A percentile compares a stretch with the other conserved stretches of the same genome.
Evolutionary conservation across 2,797 vertebrate species (phyloP).

Genomic region (Myripristis murdjan): DNA sequence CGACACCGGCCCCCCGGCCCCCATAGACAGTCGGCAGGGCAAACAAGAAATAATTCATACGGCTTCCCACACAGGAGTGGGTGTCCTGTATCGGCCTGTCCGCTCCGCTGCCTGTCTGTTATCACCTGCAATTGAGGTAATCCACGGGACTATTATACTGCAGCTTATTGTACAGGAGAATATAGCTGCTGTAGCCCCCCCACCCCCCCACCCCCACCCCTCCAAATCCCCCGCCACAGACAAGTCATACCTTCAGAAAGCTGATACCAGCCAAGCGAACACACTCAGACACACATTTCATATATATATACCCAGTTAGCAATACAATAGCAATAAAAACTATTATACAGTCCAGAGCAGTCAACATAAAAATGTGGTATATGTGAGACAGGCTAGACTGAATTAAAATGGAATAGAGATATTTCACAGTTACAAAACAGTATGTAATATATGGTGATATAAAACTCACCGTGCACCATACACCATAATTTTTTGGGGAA

Average conservation of each 20-base stretch:
- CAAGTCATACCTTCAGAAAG: conserved; percentile 81
- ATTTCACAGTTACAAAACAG: too few relatives aligned
- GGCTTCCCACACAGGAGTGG: conserved; percentile 89
- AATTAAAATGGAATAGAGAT: too few relatives aligned
- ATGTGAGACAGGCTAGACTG: too few relatives aligned
- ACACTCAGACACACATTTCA: conserved; percentile 39
- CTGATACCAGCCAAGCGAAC: conserved; percentile 76
- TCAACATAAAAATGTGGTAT: too few relatives aligned
- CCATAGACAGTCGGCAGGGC: conserved; percentile 80
- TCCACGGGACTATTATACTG: conserved; percentile 88
- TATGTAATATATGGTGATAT: too few relatives aligned
- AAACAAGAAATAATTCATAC: conserved; percentile 94
- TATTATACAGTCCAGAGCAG: too few relatives aligned
- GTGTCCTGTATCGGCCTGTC: conserved; percentile 91
- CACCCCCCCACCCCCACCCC: conserved; percentile 28
- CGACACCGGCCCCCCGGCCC: conserved; percentile 65
- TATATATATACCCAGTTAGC: too few relatives aligned
- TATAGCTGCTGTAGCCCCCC: conserved; percentile 85
- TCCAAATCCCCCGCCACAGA: conserved; percentile 75
- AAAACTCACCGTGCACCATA: too few relatives aligned
- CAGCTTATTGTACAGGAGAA: conserved; percentile 88
- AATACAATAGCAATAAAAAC: too few relatives aligned
- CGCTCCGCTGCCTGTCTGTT: conserved; percentile 90
- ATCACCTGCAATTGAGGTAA: conserved; percentile 93
- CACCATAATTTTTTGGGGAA: too few relatives aligned